These are phyloP conservation scores for Eumacrocentrus americanus DNA, from an alignment of 2,888 invertebrate genomes.

Conservation along the genomic window DNA sequence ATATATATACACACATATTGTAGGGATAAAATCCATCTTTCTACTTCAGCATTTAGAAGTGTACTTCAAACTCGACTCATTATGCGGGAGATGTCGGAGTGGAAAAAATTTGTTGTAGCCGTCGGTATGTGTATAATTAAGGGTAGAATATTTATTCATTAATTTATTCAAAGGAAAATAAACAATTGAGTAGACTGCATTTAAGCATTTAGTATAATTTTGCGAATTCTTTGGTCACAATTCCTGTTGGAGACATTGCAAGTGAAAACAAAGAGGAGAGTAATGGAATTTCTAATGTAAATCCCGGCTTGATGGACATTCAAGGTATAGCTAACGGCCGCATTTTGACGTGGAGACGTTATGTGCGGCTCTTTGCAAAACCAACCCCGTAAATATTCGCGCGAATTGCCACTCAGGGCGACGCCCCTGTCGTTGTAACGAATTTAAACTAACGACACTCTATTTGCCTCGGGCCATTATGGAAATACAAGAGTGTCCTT, in stretches of 20 bases:
- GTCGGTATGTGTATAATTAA: too few species aligned
- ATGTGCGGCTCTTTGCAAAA: conserved; percentile 3
- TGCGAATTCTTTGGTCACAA: neutral
- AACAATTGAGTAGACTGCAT: neutral
- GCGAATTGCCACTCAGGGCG: neutral
- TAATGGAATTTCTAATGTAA: conserved; percentile 50
- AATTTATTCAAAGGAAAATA: too few species aligned
- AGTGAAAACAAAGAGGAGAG: conserved; percentile 20
- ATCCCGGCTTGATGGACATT: conserved; percentile 32
- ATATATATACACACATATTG: too few species aligned
- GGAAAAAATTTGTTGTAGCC: neutral
- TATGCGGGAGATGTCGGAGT: too few species aligned
- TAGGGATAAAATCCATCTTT: too few species aligned
- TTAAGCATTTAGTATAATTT: neutral
- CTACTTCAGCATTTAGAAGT: too few species aligned
- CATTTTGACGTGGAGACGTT: neutral
- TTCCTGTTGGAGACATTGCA: neutral
- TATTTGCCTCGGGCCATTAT: conserved; percentile 29
- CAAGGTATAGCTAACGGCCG: neutral
- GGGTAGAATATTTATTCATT: too few species aligned
- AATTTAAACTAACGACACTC: conserved; percentile 35
- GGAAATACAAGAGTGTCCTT: conserved; percentile 10
- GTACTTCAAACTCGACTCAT: too few species aligned
- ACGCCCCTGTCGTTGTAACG: conserved; percentile 2
- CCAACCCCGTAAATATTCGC: conserved; percentile 10